Evolutionary conservation across 2,888 invertebrate species (phyloP).

Genomic region (Aethes cnicana): DNA sequence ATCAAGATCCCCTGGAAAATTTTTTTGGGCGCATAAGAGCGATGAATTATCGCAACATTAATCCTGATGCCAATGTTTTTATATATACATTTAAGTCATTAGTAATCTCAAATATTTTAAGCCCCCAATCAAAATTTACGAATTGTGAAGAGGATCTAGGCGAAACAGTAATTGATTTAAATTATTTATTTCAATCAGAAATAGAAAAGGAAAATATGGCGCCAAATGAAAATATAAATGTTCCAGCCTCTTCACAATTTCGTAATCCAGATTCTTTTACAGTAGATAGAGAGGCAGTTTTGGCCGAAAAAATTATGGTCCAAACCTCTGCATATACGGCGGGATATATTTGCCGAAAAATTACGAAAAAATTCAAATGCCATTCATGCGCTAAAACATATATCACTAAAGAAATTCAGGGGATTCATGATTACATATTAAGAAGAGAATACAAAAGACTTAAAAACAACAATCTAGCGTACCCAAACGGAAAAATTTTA

Average conservation of each 20-base stretch:
- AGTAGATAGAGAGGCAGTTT: not conserved
- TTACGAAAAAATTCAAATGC: not conserved
- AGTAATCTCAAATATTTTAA: constrained; percentile 31
- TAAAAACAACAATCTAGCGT: not conserved
- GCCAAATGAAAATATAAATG: not conserved
- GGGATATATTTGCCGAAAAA: not conserved
- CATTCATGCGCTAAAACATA: not conserved
- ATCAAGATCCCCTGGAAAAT: constrained; percentile 38
- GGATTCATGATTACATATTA: not conserved
- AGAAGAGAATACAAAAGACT: not conserved
- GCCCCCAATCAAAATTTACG: constrained; percentile 28
- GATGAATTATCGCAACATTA: constrained; percentile 35
- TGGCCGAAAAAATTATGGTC: not conserved
- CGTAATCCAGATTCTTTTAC: not conserved
- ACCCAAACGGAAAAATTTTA: not conserved
- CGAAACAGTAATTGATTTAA: not conserved
- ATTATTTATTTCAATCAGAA: not conserved
- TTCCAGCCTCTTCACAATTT: not conserved
- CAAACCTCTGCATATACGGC: constrained; percentile 1
- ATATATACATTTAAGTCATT: constrained; percentile 35
- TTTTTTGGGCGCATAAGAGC: constrained; percentile 41
- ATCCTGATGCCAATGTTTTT: constrained; percentile 36
- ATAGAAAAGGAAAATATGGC: not conserved
- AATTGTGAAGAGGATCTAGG: constrained; percentile 17
- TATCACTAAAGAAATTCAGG: not conserved